These are phyloP conservation scores for Glaucomys volans DNA, from an alignment of 2,113 vertebrate genomes.

Conservation along the genomic window DNA sequence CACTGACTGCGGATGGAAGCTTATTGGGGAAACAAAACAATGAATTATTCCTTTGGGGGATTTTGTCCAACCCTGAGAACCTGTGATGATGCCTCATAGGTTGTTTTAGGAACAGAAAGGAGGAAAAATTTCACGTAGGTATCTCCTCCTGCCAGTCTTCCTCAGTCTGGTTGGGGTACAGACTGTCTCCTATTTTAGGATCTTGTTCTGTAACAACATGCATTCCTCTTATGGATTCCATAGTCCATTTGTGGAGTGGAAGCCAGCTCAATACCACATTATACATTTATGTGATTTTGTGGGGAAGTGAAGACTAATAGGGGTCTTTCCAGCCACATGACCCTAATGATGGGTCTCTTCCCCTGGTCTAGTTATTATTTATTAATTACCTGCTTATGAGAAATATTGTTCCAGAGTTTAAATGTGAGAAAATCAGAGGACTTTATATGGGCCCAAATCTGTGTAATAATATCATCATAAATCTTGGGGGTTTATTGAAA, in stretches of 20 bases:
- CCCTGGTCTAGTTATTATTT: conserved; percentile 59
- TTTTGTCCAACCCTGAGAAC: neutral
- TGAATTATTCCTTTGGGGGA: neutral
- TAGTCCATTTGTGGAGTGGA: neutral
- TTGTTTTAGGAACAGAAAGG: neutral
- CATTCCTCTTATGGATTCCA: neutral
- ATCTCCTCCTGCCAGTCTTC: neutral
- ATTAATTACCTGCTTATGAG: conserved; percentile 60
- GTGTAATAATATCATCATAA: neutral
- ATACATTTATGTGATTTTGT: conserved; percentile 68
- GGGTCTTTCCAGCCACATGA: conserved; percentile 37
- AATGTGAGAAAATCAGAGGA: neutral
- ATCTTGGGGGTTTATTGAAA: neutral
- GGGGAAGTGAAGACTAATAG: conserved; percentile 51
- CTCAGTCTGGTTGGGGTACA: neutral
- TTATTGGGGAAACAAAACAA: neutral
- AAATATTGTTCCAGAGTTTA: neutral
- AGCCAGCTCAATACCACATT: conserved; percentile 54
- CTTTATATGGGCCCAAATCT: neutral
- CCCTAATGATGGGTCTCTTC: conserved; percentile 48
- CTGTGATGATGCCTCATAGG: neutral
- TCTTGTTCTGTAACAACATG: neutral
- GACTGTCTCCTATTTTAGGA: neutral
- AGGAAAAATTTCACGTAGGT: neutral
- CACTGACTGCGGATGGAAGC: neutral